Evolutionary conservation across 2,888 invertebrate genomes (phyloP).

Genomic region (Malacosoma neustria): DNA sequence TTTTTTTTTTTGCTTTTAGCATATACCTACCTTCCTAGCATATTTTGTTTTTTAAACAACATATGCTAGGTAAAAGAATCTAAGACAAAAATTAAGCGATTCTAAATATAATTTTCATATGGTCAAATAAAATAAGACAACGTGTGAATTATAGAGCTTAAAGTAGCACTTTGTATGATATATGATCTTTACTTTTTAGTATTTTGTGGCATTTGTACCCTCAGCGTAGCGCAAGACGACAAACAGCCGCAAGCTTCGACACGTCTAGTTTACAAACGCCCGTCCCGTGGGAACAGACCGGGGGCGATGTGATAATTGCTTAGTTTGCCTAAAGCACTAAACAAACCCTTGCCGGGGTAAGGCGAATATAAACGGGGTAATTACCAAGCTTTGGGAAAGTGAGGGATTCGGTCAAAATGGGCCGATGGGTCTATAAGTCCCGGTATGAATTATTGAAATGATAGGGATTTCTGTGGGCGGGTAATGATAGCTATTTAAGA

Average conservation of each 20-base stretch:
- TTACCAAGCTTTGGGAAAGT: constrained; percentile 45
- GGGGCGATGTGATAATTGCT: constrained; percentile 63
- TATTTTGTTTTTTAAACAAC: too few relatives aligned
- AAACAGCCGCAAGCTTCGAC: constrained; percentile 51
- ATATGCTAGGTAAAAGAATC: too few relatives aligned
- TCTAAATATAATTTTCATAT: too few relatives aligned
- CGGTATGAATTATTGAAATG: constrained; percentile 46
- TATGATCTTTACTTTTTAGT: too few relatives aligned
- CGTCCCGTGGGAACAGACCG: constrained; percentile 64
- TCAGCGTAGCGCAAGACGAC: too few relatives aligned
- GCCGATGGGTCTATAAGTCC: constrained; percentile 24
- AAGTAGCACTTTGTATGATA: too few relatives aligned
- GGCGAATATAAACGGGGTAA: constrained; percentile 50
- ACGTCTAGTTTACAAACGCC: constrained; percentile 54
- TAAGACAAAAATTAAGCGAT: too few relatives aligned
- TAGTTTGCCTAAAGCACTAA: constrained; percentile 58
- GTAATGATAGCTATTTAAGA: constrained; percentile 47
- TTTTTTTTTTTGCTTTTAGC: too few relatives aligned
- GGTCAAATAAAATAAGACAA: too few relatives aligned
- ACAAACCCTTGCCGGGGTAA: constrained; percentile 36
- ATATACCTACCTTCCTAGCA: too few relatives aligned
- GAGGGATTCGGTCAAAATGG: constrained; percentile 27
- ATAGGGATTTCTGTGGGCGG: constrained; percentile 31
- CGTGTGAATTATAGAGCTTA: too few relatives aligned
- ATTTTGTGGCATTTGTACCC: too few relatives aligned